These are phyloP conservation scores for Halisarca cf. caerulea DNA, from an alignment of 37 sponge, comb jelly and placozoan species.

Conservation along the genomic window DNA sequence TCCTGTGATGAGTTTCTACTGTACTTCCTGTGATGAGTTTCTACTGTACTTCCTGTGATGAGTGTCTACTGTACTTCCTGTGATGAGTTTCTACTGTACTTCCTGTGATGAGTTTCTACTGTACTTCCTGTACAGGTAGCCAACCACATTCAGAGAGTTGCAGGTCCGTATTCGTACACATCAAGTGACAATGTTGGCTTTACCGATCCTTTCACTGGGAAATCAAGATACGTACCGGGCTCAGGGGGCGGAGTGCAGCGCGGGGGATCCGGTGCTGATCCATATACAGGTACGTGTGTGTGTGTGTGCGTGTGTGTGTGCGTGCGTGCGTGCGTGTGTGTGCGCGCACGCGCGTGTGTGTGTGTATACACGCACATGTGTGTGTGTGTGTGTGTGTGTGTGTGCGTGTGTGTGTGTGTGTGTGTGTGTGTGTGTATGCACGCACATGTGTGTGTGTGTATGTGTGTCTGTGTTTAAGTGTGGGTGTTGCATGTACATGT, in stretches of 20 bases:
- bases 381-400: background rate
- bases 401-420: no score
- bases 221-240: constrained; percentile 35
- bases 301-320: background rate
- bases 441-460: no score
- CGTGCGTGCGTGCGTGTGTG: constrained; percentile 18
- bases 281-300: constrained; percentile 14
- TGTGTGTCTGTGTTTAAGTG: no score
- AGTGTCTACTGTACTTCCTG: background rate
- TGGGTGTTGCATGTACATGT: no score
- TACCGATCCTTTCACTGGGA: background rate
- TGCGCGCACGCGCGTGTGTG: background rate
- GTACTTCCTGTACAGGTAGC: background rate
- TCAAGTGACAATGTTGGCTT: background rate
- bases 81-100: background rate
- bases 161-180: constrained; percentile 21
- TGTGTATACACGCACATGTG: background rate
- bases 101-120: background rate
- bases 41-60: no score
- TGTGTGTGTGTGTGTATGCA: no score
- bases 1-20: no score
- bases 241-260: background rate
- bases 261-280: background rate
- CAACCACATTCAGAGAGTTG: constrained; percentile 24
- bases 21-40: no score